A percentile compares a stretch with the other conserved stretches of the same genome.
phyloP scores from a whole-genome alignment of 2,113 vertebrate species.

The Podilymbus podiceps region DNA sequence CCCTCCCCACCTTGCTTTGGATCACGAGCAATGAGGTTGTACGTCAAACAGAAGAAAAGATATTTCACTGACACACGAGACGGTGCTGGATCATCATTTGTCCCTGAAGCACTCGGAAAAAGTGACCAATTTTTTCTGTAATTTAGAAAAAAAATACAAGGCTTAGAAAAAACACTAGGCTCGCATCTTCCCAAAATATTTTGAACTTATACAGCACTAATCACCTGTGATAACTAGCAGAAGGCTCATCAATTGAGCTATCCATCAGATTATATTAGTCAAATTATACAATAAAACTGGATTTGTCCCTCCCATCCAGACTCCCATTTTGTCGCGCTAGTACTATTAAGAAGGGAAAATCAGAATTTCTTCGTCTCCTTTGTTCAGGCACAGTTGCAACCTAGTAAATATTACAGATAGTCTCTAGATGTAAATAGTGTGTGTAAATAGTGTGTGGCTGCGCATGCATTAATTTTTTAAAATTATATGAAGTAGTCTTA shows the following conservation, averaged over 20 bases:
- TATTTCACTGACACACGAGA: neutral
- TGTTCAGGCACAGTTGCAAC: neutral
- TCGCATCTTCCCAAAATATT: neutral
- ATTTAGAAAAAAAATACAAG: too few relatives aligned
- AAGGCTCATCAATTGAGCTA: neutral
- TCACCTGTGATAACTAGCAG: neutral
- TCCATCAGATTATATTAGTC: neutral
- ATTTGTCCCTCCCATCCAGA: neutral
- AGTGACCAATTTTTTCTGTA: neutral
- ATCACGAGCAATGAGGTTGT: neutral
- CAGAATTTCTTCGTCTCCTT: neutral
- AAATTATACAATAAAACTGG: neutral
- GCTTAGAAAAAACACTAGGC: neutral
- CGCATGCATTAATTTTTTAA: neutral
- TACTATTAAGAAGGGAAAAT: neutral
- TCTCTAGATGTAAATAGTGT: neutral
- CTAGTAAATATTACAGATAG: neutral
- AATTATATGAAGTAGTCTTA: neutral
- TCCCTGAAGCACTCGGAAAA: neutral
- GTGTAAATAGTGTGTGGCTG: neutral
- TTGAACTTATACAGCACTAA: neutral
- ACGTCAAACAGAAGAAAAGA: neutral
- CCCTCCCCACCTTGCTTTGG: neutral
- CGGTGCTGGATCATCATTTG: neutral
- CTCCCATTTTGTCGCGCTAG: neutral